Evolutionary conservation across 2,797 vertebrate species (phyloP).

Genomic region (Acanthurus leucopareius): DNA sequence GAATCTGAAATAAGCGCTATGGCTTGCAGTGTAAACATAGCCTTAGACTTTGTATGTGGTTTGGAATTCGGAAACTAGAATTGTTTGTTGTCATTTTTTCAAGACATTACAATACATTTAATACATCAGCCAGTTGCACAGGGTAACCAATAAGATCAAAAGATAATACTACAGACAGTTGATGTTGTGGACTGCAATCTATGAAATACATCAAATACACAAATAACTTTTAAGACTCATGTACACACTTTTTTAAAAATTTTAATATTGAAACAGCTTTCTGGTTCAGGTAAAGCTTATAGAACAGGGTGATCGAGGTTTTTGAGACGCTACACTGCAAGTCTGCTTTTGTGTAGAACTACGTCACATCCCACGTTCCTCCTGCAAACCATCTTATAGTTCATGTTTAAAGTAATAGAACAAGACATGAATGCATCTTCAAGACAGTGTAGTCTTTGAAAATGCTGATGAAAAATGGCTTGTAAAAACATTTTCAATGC

Average conservation of each 20-base stretch:
- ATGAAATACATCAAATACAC: background rate
- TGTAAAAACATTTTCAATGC: too few species aligned
- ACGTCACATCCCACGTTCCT: background rate
- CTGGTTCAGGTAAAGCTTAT: background rate
- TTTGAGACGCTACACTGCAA: background rate
- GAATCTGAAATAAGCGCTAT: too few species aligned
- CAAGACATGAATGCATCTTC: background rate
- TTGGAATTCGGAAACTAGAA: background rate
- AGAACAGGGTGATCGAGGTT: background rate
- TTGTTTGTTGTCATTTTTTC: background rate
- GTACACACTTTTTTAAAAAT: constrained; percentile 33
- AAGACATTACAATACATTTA: background rate
- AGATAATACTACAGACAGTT: background rate
- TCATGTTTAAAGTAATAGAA: background rate
- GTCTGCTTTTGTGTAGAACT: background rate
- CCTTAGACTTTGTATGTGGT: background rate
- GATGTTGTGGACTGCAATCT: background rate
- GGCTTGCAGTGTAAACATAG: too few species aligned
- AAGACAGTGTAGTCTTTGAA: background rate
- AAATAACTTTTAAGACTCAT: background rate
- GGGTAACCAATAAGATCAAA: background rate
- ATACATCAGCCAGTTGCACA: background rate
- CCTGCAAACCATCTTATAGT: background rate
- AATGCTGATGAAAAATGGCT: too few species aligned
- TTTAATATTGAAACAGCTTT: background rate